Percentiles rank a stretch among this genome's conserved stretches.
Evolutionary conservation across 2,797 vertebrate species (phyloP).

Genomic region (Peromyscus eremicus): DNA sequence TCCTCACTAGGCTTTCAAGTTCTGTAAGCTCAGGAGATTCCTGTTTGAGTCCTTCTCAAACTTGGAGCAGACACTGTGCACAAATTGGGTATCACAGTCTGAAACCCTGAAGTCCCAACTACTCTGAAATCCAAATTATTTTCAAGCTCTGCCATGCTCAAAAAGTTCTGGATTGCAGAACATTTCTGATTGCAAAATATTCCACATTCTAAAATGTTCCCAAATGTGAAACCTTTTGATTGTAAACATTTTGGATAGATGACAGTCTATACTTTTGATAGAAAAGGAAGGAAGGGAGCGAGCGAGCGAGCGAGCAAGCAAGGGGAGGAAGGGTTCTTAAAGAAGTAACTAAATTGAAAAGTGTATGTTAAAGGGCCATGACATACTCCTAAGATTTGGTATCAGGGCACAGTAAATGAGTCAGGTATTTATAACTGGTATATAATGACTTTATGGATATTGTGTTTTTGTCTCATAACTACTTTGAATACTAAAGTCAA

Average conservation of each 20-base stretch:
- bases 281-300: neutral
- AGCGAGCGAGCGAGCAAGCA: neutral
- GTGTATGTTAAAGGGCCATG: neutral
- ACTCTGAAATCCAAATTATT: neutral
- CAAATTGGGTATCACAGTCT: neutral
- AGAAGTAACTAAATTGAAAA: neutral
- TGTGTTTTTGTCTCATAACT: conserved; percentile 52
- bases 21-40: neutral
- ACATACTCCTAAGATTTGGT: neutral
- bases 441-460: neutral
- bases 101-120: neutral
- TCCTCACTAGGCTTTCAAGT: neutral
- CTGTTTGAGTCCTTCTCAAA: conserved; percentile 13
- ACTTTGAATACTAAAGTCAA: conserved; percentile 46
- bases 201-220: neutral
- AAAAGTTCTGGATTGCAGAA: neutral
- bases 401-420: neutral
- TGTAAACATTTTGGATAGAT: neutral
- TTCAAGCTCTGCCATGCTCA: neutral
- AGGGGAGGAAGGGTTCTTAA: neutral
- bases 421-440: neutral
- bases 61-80: neutral
- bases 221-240: neutral
- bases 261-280: neutral
- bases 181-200: neutral